A percentile compares a stretch with the other conserved stretches of the same genome.
Evolutionary conservation across 2,113 vertebrate genomes (phyloP).

Genomic region (Cyprinodon variegatus): DNA sequence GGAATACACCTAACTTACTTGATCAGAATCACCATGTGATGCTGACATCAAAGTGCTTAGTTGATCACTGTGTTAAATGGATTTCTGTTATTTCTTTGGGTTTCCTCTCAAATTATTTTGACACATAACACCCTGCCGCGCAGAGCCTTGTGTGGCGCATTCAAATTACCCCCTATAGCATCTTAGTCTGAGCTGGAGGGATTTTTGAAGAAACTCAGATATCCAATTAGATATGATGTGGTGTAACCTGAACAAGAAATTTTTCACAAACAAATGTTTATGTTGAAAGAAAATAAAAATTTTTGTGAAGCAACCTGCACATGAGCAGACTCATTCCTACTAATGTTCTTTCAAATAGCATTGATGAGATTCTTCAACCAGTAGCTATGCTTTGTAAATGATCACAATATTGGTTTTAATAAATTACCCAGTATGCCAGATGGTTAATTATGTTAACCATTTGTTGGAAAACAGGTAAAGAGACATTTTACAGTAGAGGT

Average conservation of each 20-base stretch:
- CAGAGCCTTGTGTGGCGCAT: not conserved
- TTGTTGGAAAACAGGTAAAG: not conserved
- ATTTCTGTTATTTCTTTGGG: constrained; percentile 20
- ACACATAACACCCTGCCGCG: not conserved
- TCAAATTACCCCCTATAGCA: not conserved
- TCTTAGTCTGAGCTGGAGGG: constrained; percentile 3
- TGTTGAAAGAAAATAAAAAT: not conserved
- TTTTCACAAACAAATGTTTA: not conserved
- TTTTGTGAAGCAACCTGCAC: not conserved
- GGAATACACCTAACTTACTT: not conserved
- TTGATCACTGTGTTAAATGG: constrained; percentile 4
- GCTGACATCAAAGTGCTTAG: constrained; percentile 13
- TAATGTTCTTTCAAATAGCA: not conserved
- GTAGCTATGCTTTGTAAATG: not conserved
- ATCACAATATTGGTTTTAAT: not conserved
- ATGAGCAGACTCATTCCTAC: not conserved
- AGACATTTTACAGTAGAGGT: not conserved
- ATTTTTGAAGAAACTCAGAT: constrained; percentile 12
- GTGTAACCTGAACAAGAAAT: not conserved
- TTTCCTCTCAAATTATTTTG: not conserved
- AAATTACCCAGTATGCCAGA: constrained; percentile 2
- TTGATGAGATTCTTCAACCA: constrained; percentile 1
- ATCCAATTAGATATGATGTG: constrained; percentile 10
- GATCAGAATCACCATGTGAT: constrained; percentile 8
- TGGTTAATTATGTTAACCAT: not conserved